Evolutionary conservation across 2,888 invertebrate genomes (phyloP), one percentile per base, ranked within the genome.

Genomic region (Apocheima hispidaria): DNA sequence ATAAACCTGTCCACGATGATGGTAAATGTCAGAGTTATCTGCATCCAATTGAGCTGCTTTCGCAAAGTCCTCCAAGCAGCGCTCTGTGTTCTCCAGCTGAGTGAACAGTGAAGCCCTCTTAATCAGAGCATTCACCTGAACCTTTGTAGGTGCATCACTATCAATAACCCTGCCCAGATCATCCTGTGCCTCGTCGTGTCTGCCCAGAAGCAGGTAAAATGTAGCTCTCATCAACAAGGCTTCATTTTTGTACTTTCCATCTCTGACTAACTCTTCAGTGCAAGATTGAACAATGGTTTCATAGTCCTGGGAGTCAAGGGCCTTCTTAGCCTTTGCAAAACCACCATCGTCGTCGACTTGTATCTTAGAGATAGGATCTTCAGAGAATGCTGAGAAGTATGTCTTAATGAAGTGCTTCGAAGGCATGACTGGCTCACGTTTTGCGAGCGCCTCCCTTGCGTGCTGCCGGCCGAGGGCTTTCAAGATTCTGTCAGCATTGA

Each of bases 1-100:
- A 80, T 97, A 95, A 7, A 98, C 96, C 94, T 99, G 95, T 51
- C 98, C 99, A 66, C 98, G 93, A 79, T 99, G 98, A 83, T 98
- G 98, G 85, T 96, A 99, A 53, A 99, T 95, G 83, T 99, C 99
- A 20, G 96, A 94, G 83, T 97, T 97, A 30, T 96, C 93, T 0
- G 97, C 95, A 74, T 97, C 96, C 48, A 98, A 82, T 74, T 94
- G 91, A 40, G 96, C 95, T 30, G 98, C 99, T 69, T 84, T 88
- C 14, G 95, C 94, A 86, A 98, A 98, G 84, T 97, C 97, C 54
- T 94, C 94, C 70, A 98, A 91, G 70, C 97, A 97, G 65, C 94
- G 94, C 36, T 95, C 95, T 33, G 95, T 93, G 65, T 96, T 94
- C 73, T 96, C 96, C 53, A 95, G 89, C 81, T 98, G 98, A 85